Evolutionary conservation across 2,888 invertebrate species (phyloP).

Genomic region (Ctenicera cuprea): DNA sequence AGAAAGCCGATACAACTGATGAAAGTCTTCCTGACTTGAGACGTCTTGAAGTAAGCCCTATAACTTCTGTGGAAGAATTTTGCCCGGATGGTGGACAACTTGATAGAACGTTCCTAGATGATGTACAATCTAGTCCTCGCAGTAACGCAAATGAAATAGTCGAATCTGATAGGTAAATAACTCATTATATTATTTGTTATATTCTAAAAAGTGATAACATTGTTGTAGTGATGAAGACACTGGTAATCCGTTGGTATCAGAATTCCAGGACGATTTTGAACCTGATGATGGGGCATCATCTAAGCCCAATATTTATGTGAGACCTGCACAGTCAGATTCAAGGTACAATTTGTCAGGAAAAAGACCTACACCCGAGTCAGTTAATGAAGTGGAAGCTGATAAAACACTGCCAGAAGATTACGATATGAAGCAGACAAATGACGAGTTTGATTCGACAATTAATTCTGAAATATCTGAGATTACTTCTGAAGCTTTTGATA

Average conservation of each 20-base stretch:
- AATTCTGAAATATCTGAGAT: slow-evolving; percentile 72
- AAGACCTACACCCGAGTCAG: slow-evolving; percentile 63
- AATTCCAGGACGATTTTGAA: slow-evolving; percentile 89
- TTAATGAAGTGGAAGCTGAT: slow-evolving; percentile 65
- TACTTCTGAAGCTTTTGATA: slow-evolving; percentile 74
- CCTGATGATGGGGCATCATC: slow-evolving; percentile 77
- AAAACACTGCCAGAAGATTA: slow-evolving; percentile 66
- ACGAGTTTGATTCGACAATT: slow-evolving; percentile 71
- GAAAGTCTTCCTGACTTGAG: slow-evolving; percentile 66
- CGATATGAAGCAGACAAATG: slow-evolving; percentile 72
- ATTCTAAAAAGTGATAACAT: not conserved
- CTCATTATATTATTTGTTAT: no score
- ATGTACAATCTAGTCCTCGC: slow-evolving; percentile 72
- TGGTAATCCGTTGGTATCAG: slow-evolving; percentile 87
- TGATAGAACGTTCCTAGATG: slow-evolving; percentile 86
- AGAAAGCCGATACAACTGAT: slow-evolving; percentile 67
- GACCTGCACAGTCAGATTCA: slow-evolving; percentile 35
- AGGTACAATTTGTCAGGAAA: slow-evolving; percentile 61
- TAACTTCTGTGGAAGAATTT: slow-evolving; percentile 81
- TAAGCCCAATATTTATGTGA: slow-evolving; percentile 59
- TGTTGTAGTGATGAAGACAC: slow-evolving; percentile 79
- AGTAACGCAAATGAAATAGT: slow-evolving; percentile 70
- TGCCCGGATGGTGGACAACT: slow-evolving; percentile 84
- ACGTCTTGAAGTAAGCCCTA: slow-evolving; percentile 67
- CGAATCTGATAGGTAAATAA: slow-evolving; percentile 76